Base-by-base conservation (phyloP, 2,797 vertebrate genomes). In the Anabas testudineus region DNA sequence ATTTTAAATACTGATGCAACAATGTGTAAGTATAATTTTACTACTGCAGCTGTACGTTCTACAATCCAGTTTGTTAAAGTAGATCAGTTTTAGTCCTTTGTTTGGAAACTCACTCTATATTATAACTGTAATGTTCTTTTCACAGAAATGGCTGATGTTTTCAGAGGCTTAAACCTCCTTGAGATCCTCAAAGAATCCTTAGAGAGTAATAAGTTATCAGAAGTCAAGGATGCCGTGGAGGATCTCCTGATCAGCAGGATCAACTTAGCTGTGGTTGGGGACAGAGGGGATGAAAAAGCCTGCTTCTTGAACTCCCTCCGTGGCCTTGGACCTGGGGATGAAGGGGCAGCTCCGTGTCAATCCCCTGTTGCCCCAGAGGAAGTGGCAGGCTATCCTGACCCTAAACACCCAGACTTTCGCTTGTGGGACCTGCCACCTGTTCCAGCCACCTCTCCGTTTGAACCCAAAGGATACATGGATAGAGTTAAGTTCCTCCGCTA, bases 201-300 rank as follows among this genome's bases (percentile, higher is more conserved):
- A 2, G 93, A 94, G 37, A 89, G 39, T 71, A 94, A 93, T 48
- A 92, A 87, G 56, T 76, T 94, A 59, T 88, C 93, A 4, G 92
- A 94, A 10, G 88, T 94, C 18, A 93, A 74, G 55, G 91, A 93
- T n/a, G 78, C 91, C 4, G 64, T 94, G 65, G 93, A 94, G 76
- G 92, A 94, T 71, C 92, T 94, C 59, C 82, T 94, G 28, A 92
- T 93, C 76, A 93, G 93, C 72, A 82, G 91, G 72, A 88, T 93
- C 51, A 93, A 93, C 52, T 61, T 94, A 15, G 93, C 83, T 4
- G 53, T 93, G 21, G 70, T 78, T 2, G 92, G 93, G 0, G 85
- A 88, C 3, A 87, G 89, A 3, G 83, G 65, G 3, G 55, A 69
- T 6, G 90, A 89, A 77, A 94, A 94, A 72, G 60, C 73, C 34